Percentiles rank a stretch among this genome's conserved stretches.
These are phyloP conservation scores for Haemorhous mexicanus DNA, from an alignment of 2,113 vertebrate genomes.

Conservation along the genomic window DNA sequence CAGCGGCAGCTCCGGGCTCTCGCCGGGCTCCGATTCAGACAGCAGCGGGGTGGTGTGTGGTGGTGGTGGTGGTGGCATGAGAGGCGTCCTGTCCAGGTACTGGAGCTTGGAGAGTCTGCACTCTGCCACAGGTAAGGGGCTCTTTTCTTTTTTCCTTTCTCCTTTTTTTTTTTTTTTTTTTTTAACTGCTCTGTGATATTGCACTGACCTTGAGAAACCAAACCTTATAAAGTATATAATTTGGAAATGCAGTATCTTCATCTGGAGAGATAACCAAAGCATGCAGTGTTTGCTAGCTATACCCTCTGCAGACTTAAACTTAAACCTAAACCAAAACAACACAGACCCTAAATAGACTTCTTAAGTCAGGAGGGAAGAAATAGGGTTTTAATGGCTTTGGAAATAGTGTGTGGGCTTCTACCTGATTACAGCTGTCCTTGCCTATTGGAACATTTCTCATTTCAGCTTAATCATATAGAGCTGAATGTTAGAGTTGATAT, in stretches of 20 bases:
- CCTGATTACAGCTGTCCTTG: neutral
- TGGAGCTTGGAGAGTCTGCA: constrained; percentile 97
- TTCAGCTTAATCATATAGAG: neutral
- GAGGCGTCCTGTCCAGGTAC: constrained; percentile 87
- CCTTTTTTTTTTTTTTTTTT: rapidly evolving
- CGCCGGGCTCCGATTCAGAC: constrained; percentile 88
- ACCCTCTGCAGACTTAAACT: neutral
- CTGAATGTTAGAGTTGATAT: neutral
- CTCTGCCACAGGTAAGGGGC: constrained; percentile 87
- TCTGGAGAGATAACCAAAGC: neutral
- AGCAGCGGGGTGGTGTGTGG: constrained; percentile 82
- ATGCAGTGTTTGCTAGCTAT: neutral
- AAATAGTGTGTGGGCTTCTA: neutral
- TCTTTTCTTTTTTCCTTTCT: rapidly evolving
- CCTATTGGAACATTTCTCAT: neutral
- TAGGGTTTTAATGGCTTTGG: neutral
- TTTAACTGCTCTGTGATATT: constrained; percentile 16
- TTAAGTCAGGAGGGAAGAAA: neutral
- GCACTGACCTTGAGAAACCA: constrained; percentile 59
- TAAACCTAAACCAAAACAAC: neutral
- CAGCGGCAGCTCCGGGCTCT: constrained; percentile 85
- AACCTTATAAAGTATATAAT: neutral
- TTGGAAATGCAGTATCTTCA: neutral
- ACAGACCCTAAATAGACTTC: neutral
- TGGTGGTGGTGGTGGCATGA: constrained; percentile 79